phyloP scores from a whole-genome alignment of 2,888 invertebrate genomes.

The Cataglyphis altisquamis region DNA sequence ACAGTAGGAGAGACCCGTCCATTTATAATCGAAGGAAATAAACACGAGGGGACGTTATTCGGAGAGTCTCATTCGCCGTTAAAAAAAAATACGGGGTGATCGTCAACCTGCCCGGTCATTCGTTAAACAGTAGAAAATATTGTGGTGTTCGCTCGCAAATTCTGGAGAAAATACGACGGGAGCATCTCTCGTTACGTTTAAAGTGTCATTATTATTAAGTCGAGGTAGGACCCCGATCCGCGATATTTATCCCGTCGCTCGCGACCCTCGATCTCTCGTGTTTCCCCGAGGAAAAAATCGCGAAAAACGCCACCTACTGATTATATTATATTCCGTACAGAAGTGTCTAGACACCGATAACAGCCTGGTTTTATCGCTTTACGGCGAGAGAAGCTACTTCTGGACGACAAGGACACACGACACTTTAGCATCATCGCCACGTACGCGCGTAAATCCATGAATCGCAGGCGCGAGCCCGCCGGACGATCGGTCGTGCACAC shows the following conservation, averaged over 20 bases:
- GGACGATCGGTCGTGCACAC: conserved; percentile 9
- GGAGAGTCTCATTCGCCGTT: background rate
- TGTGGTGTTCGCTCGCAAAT: background rate
- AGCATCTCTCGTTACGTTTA: conserved; percentile 27
- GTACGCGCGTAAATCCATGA: conserved; percentile 45
- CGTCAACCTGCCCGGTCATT: background rate
- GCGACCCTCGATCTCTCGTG: conserved; percentile 35
- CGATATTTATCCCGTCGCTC: conserved; percentile 51
- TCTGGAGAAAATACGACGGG: conserved; percentile 8
- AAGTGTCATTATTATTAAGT: conserved; percentile 24
- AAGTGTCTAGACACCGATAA: conserved; percentile 50
- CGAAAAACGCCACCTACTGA: conserved; percentile 35
- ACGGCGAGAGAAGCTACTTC: background rate
- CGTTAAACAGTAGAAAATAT: conserved; percentile 22
- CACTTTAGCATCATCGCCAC: conserved; percentile 42
- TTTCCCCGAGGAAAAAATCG: conserved; percentile 25
- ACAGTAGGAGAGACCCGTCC: background rate
- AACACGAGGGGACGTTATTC: conserved; percentile 7
- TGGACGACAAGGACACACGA: background rate
- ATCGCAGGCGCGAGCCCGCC: conserved; percentile 38
- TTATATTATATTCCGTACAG: conserved; percentile 49
- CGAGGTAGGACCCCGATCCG: conserved; percentile 21
- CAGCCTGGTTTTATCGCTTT: conserved; percentile 51
- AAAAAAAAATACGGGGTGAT: conserved; percentile 2
- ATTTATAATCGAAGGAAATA: conserved; percentile 17